Base-by-base conservation (phyloP, 1,140 invertebrate species). In the Caerostris darwini region DNA sequence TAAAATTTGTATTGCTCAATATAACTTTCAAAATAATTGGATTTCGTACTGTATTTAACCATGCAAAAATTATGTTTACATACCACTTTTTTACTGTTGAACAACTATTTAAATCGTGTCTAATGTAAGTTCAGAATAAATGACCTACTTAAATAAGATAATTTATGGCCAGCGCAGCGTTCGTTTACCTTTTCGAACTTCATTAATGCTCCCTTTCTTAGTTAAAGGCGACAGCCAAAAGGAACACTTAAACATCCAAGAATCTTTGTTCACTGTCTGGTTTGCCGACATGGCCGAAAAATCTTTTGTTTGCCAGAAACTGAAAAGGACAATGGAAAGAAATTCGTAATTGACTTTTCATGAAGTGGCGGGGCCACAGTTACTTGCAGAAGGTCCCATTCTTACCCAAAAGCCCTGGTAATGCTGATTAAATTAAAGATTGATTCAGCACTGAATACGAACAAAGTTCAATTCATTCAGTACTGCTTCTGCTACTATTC, bases 361-460 rank as follows among this genome's bases (percentile, higher is more conserved):
- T 85, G 82, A 59, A 85, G 82, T 58, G 54, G 54, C 8, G n/a
- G 50, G 54, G 50, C 56, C 57, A 34, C 58, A 57, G 54, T 85
- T 85, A 85, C 82, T 85, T 85, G 17, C 82, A 58, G 82, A 85
- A 10, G 54, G 10, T 19, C n/a, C 82, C 19, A 85, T 85, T 85
- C 82, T 85, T 85, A 58, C n/a, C 54, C 54, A 85, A 85, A 85
- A 85, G 82, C 19, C 54, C n/a, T 59, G 17, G 54, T 59, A 59
- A 85, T 85, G 82, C 17, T 85, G 82, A 85, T 85, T 85, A 85
- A 85, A 85, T 85, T 85, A 85, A 59, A 77, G 69, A 77, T 77
- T 12, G 69, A 77, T 77, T 77, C 69, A 77, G 12, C 14, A 53
- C 69, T 77, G 69, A 77, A 77, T 77, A 10, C 69, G 69, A 53